phyloP scores from a whole-genome alignment of 1,140 invertebrate genomes.

The Adelges cooleyi region DNA sequence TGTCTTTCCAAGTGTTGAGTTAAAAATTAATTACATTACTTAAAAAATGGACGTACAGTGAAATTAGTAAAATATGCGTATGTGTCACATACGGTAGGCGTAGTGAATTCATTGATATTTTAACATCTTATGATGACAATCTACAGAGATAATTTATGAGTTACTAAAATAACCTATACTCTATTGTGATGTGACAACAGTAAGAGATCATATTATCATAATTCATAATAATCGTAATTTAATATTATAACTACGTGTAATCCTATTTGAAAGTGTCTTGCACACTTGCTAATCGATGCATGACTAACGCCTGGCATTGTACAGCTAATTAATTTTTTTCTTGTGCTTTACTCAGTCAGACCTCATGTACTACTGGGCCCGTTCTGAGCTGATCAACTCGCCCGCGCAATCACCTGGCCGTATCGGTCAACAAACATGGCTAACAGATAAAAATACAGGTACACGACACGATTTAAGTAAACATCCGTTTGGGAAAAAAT shows the following conservation, averaged over 20 bases:
- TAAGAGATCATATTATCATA: background rate
- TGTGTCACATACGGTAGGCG: too few relatives aligned
- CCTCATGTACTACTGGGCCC: constrained; percentile 78
- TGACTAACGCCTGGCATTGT: background rate
- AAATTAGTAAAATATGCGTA: too few relatives aligned
- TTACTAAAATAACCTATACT: background rate
- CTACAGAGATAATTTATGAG: background rate
- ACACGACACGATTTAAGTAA: background rate
- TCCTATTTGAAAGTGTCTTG: background rate
- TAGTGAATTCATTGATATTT: too few relatives aligned
- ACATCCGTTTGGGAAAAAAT: too few relatives aligned
- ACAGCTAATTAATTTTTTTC: constrained; percentile 21
- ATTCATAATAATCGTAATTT: background rate
- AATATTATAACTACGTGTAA: background rate
- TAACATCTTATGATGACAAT: background rate
- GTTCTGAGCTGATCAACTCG: constrained; percentile 55
- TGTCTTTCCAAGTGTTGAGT: too few relatives aligned
- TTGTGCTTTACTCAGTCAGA: constrained; percentile 53
- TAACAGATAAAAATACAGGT: constrained; percentile 9
- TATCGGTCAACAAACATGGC: constrained; percentile 34
- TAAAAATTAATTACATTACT: too few relatives aligned
- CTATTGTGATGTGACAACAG: background rate
- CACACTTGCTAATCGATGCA: too few relatives aligned
- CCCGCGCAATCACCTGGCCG: constrained; percentile 59
- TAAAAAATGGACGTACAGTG: too few relatives aligned